These are phyloP conservation scores for Crossaster papposus DNA, from an alignment of 53 echinoderm and acorn worm genomes.

Conservation along the genomic window DNA sequence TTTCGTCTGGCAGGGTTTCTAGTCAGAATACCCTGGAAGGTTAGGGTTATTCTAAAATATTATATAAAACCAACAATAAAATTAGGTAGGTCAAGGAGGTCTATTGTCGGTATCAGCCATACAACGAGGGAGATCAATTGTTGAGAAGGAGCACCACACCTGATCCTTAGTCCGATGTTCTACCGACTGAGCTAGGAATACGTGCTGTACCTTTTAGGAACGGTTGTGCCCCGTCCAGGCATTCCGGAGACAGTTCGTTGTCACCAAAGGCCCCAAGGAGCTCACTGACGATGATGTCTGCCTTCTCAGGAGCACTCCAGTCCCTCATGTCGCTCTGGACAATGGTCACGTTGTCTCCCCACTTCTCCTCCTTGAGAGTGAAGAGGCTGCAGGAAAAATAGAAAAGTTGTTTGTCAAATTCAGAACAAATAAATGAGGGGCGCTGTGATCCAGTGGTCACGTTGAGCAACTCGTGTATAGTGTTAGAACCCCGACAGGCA, in stretches of 20 bases:
- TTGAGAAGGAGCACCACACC: too few species aligned
- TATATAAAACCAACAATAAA: neutral
- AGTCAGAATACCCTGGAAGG: too few species aligned
- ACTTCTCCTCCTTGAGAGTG: conserved; percentile 94
- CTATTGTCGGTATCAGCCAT: too few species aligned
- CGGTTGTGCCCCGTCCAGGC: conserved; percentile 96
- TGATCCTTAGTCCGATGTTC: too few species aligned
- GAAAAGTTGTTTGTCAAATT: too few species aligned
- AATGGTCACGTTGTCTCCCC: conserved; percentile 92
- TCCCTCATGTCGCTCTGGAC: conserved; percentile 94
- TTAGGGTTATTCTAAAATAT: too few species aligned
- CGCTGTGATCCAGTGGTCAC: too few species aligned
- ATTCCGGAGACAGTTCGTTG: conserved; percentile 99
- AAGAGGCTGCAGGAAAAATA: conserved; percentile 67
- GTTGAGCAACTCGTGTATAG: too few species aligned
- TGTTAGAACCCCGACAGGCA: too few species aligned
- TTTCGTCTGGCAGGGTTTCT: too few species aligned
- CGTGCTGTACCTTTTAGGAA: conserved; percentile 85
- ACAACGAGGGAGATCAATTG: neutral
- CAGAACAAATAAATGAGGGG: too few species aligned
- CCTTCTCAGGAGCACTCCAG: conserved; percentile 94
- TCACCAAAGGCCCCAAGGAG: conserved; percentile 97
- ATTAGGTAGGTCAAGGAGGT: neutral
- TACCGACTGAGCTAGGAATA: neutral
- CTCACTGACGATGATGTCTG: conserved; percentile 99